Conservation (phyloP, 2,797 vertebrate genomes). For the Phyllotis vaccarum region DNA sequence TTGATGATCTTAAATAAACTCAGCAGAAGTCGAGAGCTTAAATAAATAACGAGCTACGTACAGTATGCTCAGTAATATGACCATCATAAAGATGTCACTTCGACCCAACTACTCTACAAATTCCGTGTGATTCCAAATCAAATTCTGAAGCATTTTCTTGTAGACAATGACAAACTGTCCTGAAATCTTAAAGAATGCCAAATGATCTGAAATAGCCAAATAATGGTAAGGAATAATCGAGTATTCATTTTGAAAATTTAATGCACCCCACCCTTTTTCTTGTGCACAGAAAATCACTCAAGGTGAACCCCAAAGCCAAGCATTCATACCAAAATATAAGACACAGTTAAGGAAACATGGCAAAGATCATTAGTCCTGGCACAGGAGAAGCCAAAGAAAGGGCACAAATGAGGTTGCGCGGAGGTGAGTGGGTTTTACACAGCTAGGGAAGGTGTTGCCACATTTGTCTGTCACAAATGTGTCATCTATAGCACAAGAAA, state of each 20-base stretch:
- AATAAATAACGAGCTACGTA: neutral
- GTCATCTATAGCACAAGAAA: neutral
- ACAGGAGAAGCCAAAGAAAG: neutral
- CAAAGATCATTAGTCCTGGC: neutral
- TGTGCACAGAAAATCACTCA: neutral
- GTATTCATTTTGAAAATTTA: neutral
- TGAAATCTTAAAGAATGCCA: neutral
- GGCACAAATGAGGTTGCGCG: neutral
- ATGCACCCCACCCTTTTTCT: neutral
- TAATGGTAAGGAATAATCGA: neutral
- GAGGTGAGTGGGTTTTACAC: neutral
- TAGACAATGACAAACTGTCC: neutral
- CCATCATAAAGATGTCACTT: neutral
- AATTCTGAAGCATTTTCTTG: neutral
- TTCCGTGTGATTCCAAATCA: neutral
- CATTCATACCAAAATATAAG: neutral
- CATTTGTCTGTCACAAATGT: slow-evolving; percentile 1
- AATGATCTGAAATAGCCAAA: neutral
- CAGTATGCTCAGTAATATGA: neutral
- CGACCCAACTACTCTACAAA: neutral
- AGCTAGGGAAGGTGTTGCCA: neutral
- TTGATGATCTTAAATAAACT: neutral
- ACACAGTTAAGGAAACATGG: neutral
- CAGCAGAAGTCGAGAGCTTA: neutral
- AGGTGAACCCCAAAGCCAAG: neutral